A percentile compares a stretch with the other conserved stretches of the same genome.
Evolutionary conservation across 30 jellyfish, hydroid and myxozoan genomes (phyloP).

Genomic region (Catostylus mosaicus): DNA sequence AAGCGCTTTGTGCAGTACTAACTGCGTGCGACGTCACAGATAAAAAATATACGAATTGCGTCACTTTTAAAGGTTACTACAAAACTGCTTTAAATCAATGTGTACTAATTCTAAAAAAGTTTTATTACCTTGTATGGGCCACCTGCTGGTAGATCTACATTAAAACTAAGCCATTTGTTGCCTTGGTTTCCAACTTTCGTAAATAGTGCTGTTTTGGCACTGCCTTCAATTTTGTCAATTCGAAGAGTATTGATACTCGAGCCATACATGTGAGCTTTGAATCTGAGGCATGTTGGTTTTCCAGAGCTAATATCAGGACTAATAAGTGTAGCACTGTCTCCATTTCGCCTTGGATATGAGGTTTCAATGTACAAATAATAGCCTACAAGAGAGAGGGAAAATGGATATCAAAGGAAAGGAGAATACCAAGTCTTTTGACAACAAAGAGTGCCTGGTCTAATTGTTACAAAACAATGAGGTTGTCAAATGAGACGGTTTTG

Average conservation of each 20-base stretch:
- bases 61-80: background rate
- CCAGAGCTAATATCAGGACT: constrained; percentile 27
- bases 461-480: background rate
- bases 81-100: background rate
- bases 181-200: constrained; percentile 50
- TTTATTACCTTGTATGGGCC: constrained; percentile 29
- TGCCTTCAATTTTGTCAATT: constrained; percentile 17
- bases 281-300: constrained; percentile 28
- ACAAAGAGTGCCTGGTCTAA: background rate
- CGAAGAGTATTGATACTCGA: background rate
- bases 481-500: background rate
- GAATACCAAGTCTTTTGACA: background rate
- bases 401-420: background rate
- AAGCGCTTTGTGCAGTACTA: background rate
- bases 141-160: constrained; percentile 39
- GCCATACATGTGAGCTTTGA: constrained; percentile 60
- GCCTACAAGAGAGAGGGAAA: constrained; percentile 8
- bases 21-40: background rate
- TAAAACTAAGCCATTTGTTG: constrained; percentile 21
- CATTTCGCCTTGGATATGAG: constrained; percentile 50
- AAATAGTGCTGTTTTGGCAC: background rate
- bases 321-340: constrained; percentile 40
- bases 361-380: constrained; percentile 52
- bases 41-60: background rate
- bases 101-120: background rate